Evolutionary conservation across 2,113 vertebrate genomes (phyloP).

Genomic region (Gobius niger): DNA sequence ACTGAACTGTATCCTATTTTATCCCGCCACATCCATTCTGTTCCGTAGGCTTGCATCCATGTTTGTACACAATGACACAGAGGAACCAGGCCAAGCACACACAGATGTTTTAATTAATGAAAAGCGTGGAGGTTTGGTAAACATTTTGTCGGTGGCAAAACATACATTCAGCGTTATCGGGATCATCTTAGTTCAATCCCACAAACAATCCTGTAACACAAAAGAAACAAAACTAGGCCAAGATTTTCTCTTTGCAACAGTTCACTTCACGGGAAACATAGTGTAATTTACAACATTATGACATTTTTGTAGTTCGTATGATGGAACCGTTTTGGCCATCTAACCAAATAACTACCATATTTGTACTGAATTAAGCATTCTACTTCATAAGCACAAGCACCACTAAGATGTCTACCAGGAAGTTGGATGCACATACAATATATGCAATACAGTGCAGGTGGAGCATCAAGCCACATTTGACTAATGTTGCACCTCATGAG

Average conservation of each 20-base stretch:
- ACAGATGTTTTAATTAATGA: conserved; percentile 82
- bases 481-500: conserved; percentile 59
- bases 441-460: conserved; percentile 53
- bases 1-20: too few species aligned
- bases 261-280: conserved; percentile 74
- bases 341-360: conserved; percentile 44
- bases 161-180: conserved; percentile 82
- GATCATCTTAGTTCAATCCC: conserved; percentile 72
- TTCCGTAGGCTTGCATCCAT: background rate
- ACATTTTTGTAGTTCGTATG: conserved; percentile 73
- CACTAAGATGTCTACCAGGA: conserved; percentile 69
- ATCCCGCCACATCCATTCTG: too few species aligned
- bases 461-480: conserved; percentile 61
- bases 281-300: conserved; percentile 70
- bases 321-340: conserved; percentile 51
- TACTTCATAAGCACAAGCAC: conserved; percentile 73
- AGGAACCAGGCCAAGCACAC: conserved; percentile 70
- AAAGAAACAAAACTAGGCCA: conserved; percentile 65
- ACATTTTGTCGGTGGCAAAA: conserved; percentile 81
- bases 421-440: conserved; percentile 53
- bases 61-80: background rate
- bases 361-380: conserved; percentile 31
- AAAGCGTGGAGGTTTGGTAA: conserved; percentile 80
- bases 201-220: conserved; percentile 72
- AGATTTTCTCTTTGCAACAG: conserved; percentile 64